Base-by-base conservation (phyloP, 2,113 vertebrate genomes). In the Saccopteryx bilineata region DNA sequence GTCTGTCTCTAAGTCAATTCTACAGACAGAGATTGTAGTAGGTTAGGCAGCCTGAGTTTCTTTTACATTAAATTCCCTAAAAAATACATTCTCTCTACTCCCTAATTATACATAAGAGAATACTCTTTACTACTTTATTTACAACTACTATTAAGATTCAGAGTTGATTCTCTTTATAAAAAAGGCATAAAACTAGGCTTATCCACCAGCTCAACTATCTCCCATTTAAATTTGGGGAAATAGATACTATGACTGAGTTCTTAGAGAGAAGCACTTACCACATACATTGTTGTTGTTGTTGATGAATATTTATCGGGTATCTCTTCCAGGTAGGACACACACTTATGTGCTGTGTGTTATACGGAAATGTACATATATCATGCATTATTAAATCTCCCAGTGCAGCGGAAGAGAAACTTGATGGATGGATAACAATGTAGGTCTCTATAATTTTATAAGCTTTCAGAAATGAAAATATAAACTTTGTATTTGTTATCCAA, bases 241-340 rank as follows among this genome's bases (percentile, higher is more conserved):
- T 4, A 92, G 72, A 26, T 21, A 74, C 19, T 18, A 19, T 61
- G 60, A 76, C 28, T 81, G 31, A 81, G 48, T 83, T 91, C 83
- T 93, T 14, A 31, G 52, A 93, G 26, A 17, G 19, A 86, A 93
- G 9, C 48, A 83, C 31, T 65, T 69, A 80, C 12, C 11, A 82
- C 52, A 69, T 21, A 63, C 60, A 72, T 14, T 79, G 58, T 10
- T 93, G 54, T 66, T 58, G 54, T 17, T 7, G 8, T 15, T 68
- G 72, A 78, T 90, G 87, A 90, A 93, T 93, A 97, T 92, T 90
- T 90, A 90, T 65, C 84, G 87, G 71, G 50, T 33, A 0, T 63
- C 54, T 91, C 52, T 28, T 95, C 3, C 54, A 58, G 9, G n/a
- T 50, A 81, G 56, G 61, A n/a, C 52, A 48, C 9, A 9, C 12